Base-by-base conservation (phyloP, 2,888 invertebrate species). In the Ceriagrion tenellum region DNA sequence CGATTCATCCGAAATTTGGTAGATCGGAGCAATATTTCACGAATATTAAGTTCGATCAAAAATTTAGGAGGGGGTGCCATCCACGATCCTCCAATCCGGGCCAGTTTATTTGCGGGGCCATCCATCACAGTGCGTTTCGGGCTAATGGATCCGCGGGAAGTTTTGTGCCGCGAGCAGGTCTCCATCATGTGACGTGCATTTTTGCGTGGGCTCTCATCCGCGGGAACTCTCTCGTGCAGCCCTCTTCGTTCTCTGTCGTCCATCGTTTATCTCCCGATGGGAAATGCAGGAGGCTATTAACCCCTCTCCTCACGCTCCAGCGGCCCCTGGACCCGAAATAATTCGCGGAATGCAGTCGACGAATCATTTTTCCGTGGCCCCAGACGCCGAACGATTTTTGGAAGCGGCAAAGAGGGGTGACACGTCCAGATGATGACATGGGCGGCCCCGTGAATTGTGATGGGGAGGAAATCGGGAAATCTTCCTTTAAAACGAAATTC, bases 341-440 rank as follows among this genome's bases (percentile, higher is more conserved):
- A 35, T 81, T n/a, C 35, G 35, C 81, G 81, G 35, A 81, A 81
- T 81, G 81, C 81, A 81, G 81, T 81, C 13, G 35, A 81, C 81
- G 81, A 81, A 35, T 81, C 81, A 81, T 81, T 81, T 81, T 81
- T 81, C 81, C 26, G 26, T 8, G 47, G 47, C 47, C 8, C 59
- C 18, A 59, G 59, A 59, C 18, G 59, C 8, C 18, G 59, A 59
- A 59, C 20, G 59, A 59, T 20, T 6, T 59, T 16, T 20, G 59
- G 59, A 20, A 59, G 20, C 20, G 20, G 59, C 69, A 26, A 26
- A 26, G 69, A 23, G 26, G 20, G 12, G 18, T 69, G 69, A 69
- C 47, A 59, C 69, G 26, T 69, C 18, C 10, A 4, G 69, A 26
- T 69, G n/a, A 69, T 69, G 30, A 81, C 30, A n/a, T n/a, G n/a